Evolutionary conservation across 2,113 vertebrate genomes (phyloP).

Genomic region (Raja brachyura): DNA sequence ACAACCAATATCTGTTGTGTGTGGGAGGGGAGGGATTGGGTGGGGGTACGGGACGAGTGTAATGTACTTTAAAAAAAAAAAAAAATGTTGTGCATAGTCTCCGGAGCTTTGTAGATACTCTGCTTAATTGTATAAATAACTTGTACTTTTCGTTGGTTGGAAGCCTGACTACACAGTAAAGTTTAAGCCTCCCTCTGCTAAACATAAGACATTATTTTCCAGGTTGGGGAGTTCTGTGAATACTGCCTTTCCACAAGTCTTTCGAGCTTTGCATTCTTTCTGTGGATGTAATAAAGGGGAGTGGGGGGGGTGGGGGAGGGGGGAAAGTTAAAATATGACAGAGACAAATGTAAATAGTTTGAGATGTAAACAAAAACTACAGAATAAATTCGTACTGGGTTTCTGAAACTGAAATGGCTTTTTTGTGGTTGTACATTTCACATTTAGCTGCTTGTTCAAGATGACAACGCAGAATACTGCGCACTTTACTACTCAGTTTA

Average conservation of each 20-base stretch:
- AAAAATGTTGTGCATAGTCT: conserved; percentile 6
- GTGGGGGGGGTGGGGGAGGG: neutral
- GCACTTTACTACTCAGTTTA: neutral
- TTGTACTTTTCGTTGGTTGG: conserved; percentile 14
- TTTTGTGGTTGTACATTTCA: neutral
- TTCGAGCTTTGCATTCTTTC: neutral
- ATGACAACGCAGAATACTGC: too few species aligned
- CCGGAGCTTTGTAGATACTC: conserved; percentile 20
- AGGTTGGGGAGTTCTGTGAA: conserved; percentile 9
- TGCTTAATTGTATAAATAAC: conserved; percentile 20
- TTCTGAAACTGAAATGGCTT: conserved; percentile 16
- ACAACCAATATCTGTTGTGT: neutral
- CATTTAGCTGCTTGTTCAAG: neutral
- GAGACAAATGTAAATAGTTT: conserved; percentile 15
- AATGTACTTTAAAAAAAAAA: neutral
- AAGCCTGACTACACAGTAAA: neutral
- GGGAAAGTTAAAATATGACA: neutral
- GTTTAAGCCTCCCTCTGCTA: neutral
- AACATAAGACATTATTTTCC: neutral
- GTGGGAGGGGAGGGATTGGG: neutral
- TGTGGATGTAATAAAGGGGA: neutral
- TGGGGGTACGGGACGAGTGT: neutral
- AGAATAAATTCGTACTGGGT: conserved; percentile 28
- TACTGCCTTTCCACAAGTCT: conserved; percentile 20
- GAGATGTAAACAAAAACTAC: conserved; percentile 14